Conservation (phyloP, 2,113 vertebrate genomes). For the Telmatochromis sp. region DNA sequence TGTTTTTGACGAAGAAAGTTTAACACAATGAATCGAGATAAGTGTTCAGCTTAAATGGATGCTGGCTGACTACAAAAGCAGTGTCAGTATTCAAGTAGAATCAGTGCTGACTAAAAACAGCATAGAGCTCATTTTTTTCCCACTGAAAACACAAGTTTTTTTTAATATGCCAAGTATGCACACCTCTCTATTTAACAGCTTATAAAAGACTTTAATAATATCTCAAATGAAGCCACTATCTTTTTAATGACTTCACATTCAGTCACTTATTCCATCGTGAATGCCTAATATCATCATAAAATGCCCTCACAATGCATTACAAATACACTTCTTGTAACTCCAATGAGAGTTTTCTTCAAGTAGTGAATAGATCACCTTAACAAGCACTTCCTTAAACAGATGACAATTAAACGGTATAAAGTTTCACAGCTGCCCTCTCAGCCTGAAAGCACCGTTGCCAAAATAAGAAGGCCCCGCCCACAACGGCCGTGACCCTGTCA, state of each 20-base stretch:
- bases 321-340: not conserved
- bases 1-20: not conserved
- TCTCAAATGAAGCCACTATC: not conserved
- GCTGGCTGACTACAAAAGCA: not conserved
- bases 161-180: not conserved
- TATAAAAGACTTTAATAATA: constrained; percentile 6
- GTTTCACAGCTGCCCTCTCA: not conserved
- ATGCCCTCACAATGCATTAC: not conserved
- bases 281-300: not conserved
- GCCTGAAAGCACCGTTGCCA: not conserved
- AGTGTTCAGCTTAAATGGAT: not conserved
- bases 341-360: not conserved
- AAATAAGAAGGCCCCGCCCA: not conserved
- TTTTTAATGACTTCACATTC: not conserved
- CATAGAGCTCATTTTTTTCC: not conserved
- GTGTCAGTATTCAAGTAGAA: not conserved
- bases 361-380: not conserved
- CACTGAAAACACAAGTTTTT: not conserved
- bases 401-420: not conserved
- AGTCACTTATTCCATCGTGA: not conserved
- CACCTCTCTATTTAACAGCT: not conserved
- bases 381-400: not conserved
- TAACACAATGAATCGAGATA: not conserved
- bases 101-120: not conserved
- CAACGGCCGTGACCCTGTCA: not conserved